Evolutionary conservation across 2,888 invertebrate species (phyloP).

Genomic region (Hyalella azteca): DNA sequence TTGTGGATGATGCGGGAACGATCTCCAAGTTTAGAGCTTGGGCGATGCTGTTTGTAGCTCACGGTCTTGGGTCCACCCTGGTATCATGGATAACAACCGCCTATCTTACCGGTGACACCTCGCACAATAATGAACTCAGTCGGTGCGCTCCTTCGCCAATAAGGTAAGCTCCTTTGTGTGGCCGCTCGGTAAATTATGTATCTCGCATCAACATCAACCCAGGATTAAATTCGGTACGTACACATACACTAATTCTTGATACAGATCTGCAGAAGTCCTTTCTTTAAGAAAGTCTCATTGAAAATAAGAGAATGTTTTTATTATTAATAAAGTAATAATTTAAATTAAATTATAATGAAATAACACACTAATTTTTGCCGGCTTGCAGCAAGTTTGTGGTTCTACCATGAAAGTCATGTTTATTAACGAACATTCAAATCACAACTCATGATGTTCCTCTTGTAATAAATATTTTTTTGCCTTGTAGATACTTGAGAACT

Average conservation of each 20-base stretch:
- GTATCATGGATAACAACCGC: constrained; percentile 12
- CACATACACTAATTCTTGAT: too few relatives aligned
- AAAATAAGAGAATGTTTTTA: too few relatives aligned
- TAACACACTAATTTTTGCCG: too few relatives aligned
- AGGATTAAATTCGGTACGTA: not conserved
- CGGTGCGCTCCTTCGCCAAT: not conserved
- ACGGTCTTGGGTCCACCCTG: constrained; percentile 18
- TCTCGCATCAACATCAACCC: not conserved
- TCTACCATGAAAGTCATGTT: too few relatives aligned
- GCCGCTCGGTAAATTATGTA: not conserved
- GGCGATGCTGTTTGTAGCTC: constrained; percentile 18
- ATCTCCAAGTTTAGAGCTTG: not conserved
- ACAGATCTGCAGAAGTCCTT: too few relatives aligned
- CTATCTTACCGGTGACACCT: constrained; percentile 29
- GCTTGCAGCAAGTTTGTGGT: too few relatives aligned
- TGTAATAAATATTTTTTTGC: too few relatives aligned
- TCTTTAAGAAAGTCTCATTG: too few relatives aligned
- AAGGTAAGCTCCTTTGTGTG: constrained; percentile 23
- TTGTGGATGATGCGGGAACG: constrained; percentile 12
- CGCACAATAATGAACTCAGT: constrained; percentile 16
- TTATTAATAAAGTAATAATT: too few relatives aligned
- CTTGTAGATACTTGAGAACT: not conserved
- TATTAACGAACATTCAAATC: too few relatives aligned
- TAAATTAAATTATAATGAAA: too few relatives aligned
- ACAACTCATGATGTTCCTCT: too few relatives aligned